phyloP scores from a whole-genome alignment of 2,797 vertebrate genomes.

The Alectoris magna region DNA sequence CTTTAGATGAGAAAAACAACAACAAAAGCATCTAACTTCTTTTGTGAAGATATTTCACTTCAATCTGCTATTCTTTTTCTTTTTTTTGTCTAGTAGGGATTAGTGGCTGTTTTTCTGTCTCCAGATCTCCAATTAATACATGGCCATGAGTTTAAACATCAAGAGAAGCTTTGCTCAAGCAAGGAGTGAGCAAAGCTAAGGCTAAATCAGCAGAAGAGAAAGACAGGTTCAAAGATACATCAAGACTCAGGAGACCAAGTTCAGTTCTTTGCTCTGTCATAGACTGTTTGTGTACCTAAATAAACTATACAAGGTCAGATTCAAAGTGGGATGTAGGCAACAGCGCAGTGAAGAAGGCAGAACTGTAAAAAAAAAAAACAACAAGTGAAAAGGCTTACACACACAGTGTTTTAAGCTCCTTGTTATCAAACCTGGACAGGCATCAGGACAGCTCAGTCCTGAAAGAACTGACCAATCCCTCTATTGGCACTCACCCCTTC shows the following conservation, averaged over 20 bases:
- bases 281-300: background rate
- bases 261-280: background rate
- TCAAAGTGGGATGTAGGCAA: background rate
- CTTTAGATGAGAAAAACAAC: constrained; percentile 5
- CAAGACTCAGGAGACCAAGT: background rate
- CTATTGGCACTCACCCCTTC: background rate
- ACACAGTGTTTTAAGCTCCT: background rate
- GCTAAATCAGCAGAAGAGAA: background rate
- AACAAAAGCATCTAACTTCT: background rate
- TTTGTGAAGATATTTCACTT: background rate
- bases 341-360: background rate
- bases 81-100: background rate
- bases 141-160: background rate
- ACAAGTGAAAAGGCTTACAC: background rate
- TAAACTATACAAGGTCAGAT: background rate
- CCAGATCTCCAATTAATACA: background rate
- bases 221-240: background rate
- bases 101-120: background rate
- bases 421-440: background rate
- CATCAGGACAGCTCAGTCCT: background rate
- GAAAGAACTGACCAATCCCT: background rate
- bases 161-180: background rate
- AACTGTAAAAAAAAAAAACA: background rate
- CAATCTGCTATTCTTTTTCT: background rate
- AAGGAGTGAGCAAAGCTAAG: background rate